Evolutionary conservation across 2,888 invertebrate species (phyloP).

Genomic region (Eremobia ochroleuca): DNA sequence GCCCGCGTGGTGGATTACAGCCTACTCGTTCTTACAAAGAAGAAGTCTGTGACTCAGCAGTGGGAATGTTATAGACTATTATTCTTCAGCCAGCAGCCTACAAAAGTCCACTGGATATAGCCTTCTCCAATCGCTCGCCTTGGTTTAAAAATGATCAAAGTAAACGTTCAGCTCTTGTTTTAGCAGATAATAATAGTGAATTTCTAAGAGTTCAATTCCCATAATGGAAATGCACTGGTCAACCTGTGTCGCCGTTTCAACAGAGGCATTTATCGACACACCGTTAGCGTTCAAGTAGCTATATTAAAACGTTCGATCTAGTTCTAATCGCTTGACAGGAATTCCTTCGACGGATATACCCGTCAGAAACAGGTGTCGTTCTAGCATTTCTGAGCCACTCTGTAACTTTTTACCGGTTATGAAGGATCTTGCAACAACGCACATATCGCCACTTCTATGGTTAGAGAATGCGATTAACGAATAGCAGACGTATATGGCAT

Average conservation of each 20-base stretch:
- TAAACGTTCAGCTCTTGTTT: background rate
- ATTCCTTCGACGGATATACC: conserved; percentile 45
- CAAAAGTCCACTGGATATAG: background rate
- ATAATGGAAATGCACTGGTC: conserved; percentile 44
- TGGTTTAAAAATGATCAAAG: conserved; percentile 7
- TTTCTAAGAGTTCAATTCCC: conserved; percentile 19
- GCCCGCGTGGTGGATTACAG: background rate
- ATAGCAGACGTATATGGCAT: conserved; percentile 48
- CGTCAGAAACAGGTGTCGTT: conserved; percentile 42
- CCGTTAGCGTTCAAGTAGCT: conserved; percentile 28
- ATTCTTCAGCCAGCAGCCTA: background rate
- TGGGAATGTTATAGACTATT: background rate
- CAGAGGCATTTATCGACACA: conserved; percentile 52
- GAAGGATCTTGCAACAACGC: conserved; percentile 52
- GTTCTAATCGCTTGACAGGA: conserved; percentile 45
- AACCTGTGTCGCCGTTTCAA: conserved; percentile 47
- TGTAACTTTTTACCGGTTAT: conserved; percentile 26
- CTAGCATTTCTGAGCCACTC: conserved; percentile 29
- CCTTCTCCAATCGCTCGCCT: no score
- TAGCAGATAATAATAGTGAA: conserved; percentile 17
- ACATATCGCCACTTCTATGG: conserved; percentile 35
- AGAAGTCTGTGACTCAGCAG: background rate
- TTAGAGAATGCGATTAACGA: conserved; percentile 44
- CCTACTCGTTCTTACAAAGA: background rate
- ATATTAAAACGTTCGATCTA: conserved; percentile 50